Percentiles rank a stretch among this genome's conserved stretches.
These are phyloP conservation scores for Sabellastarte sp. DNA, from an alignment of 2,888 invertebrate genomes.

Conservation along the genomic window DNA sequence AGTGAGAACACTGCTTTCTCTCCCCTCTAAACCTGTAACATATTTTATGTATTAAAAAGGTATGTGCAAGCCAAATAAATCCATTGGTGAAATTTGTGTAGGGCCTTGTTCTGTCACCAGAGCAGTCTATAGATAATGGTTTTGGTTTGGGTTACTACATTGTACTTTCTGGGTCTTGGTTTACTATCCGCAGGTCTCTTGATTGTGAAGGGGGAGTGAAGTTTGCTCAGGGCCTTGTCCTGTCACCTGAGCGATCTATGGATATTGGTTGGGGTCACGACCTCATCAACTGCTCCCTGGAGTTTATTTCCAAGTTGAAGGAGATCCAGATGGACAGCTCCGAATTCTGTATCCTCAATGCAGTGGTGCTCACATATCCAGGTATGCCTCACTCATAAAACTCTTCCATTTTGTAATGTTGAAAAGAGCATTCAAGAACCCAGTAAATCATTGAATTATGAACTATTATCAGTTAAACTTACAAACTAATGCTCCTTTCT, in stretches of 20 bases:
- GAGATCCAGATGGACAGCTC: slow-evolving; percentile 48
- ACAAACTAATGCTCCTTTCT: too few species aligned
- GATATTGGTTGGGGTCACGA: slow-evolving; percentile 55
- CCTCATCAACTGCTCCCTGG: slow-evolving; percentile 49
- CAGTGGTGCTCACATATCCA: slow-evolving; percentile 56
- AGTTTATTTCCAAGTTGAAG: slow-evolving; percentile 47
- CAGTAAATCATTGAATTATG: too few species aligned
- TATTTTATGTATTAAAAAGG: too few species aligned
- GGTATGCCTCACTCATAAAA: too few species aligned
- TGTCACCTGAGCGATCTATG: slow-evolving; percentile 41
- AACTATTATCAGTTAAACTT: too few species aligned
- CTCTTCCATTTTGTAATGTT: too few species aligned
- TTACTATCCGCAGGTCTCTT: slow-evolving; percentile 43
- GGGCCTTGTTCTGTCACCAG: slow-evolving; percentile 43
- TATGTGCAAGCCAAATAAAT: too few species aligned
- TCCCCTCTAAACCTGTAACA: too few species aligned
- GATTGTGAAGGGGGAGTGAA: slow-evolving; percentile 43
- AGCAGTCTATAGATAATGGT: slow-evolving; percentile 43
- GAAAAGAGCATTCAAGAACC: too few species aligned
- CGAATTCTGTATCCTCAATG: slow-evolving; percentile 56
- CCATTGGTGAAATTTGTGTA: slow-evolving; percentile 56
- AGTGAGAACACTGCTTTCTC: too few species aligned
- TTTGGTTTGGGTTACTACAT: too few species aligned
- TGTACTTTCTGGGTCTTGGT: too few species aligned
- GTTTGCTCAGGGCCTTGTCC: slow-evolving; percentile 50